Conservation (phyloP, 2,888 invertebrate genomes). For the Lepidocyrtoides sp. region DNA sequence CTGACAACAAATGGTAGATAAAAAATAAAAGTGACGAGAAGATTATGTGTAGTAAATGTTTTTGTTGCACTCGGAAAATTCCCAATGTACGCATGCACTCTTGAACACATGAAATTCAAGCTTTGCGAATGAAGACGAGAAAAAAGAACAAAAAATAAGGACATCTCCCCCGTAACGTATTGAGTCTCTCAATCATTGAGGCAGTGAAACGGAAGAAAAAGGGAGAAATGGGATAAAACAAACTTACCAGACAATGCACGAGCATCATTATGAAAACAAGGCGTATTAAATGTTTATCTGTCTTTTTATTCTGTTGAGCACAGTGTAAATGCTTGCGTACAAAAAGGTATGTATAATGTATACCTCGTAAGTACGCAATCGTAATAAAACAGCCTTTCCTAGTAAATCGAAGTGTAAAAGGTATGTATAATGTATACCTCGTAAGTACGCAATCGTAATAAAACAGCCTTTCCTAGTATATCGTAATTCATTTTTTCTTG, state of each 20-base stretch:
- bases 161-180: constrained; percentile 11
- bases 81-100: not conserved
- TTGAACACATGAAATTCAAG: not conserved
- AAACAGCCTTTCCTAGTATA: not conserved
- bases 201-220: constrained; percentile 55
- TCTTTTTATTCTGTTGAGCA: not conserved
- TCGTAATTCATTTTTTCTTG: constrained; percentile 4
- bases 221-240: too few species aligned
- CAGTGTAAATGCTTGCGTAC: not conserved
- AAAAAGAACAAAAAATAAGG: not conserved
- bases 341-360: too few species aligned
- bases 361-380: too few species aligned
- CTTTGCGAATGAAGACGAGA: not conserved
- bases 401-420: too few species aligned
- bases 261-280: constrained; percentile 12
- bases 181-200: constrained; percentile 57
- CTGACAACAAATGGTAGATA: constrained; percentile 30
- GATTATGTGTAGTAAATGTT: constrained; percentile 24
- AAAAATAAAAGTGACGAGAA: not conserved
- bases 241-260: too few species aligned
- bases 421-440: too few species aligned
- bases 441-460: not conserved
- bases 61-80: constrained; percentile 1
- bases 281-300: not conserved
- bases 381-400: too few species aligned